Conservation (phyloP, 2,113 vertebrate genomes). For the Cottus gobio region DNA sequence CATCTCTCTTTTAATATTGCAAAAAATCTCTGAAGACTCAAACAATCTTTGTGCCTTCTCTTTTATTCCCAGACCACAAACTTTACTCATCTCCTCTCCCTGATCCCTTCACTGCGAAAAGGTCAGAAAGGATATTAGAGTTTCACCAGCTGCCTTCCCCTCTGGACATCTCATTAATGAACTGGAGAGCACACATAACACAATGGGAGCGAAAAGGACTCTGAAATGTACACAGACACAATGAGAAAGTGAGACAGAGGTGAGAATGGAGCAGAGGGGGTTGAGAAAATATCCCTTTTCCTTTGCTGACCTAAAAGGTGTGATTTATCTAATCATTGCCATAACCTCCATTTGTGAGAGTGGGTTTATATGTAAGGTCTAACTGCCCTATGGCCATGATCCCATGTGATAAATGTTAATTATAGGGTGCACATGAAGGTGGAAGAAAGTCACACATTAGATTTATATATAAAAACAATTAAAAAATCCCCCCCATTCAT, state of each 20-base stretch:
- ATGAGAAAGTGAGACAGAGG: slow-evolving; percentile 47
- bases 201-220: slow-evolving; percentile 49
- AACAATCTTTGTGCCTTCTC: background rate
- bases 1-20: background rate
- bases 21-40: slow-evolving; percentile 28
- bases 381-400: slow-evolving; percentile 13
- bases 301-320: slow-evolving; percentile 33
- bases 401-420: slow-evolving; percentile 58
- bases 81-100: slow-evolving; percentile 35
- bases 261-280: slow-evolving; percentile 1
- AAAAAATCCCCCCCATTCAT: slow-evolving; percentile 24
- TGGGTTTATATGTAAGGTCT: slow-evolving; percentile 26
- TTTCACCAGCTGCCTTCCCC: slow-evolving; percentile 75
- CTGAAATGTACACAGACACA: slow-evolving; percentile 51
- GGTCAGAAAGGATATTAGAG: slow-evolving; percentile 77
- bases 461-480: slow-evolving; percentile 18
- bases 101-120: slow-evolving; percentile 61
- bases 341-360: slow-evolving; percentile 30
- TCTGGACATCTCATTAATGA: slow-evolving; percentile 74
- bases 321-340: slow-evolving; percentile 41
- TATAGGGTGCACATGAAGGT: slow-evolving; percentile 30
- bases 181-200: slow-evolving; percentile 62
- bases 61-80: slow-evolving; percentile 17
- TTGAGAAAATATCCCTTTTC: slow-evolving; percentile 28
- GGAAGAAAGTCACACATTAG: slow-evolving; percentile 44